Percentiles rank a stretch among this genome's conserved stretches.
Evolutionary conservation across 2,113 vertebrate genomes (phyloP).

Genomic region (Phocoena phocoena): DNA sequence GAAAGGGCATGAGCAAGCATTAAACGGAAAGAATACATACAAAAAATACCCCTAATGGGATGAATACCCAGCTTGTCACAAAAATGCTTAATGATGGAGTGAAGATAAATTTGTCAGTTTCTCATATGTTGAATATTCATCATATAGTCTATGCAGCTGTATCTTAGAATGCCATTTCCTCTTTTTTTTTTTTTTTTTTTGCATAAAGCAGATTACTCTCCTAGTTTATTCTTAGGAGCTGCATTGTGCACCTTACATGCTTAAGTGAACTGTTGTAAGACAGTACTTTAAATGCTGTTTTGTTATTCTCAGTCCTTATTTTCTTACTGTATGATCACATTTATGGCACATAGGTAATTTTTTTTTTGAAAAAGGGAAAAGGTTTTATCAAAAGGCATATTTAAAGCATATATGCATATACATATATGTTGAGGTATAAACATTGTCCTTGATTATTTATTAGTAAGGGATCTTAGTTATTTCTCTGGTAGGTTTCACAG

Average conservation of each 20-base stretch:
- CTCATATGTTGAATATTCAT: conserved; percentile 78
- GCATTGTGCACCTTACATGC: conserved; percentile 55
- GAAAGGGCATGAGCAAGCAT: conserved; percentile 68
- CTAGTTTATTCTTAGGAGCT: conserved; percentile 75
- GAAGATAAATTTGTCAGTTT: conserved; percentile 77
- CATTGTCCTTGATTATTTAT: not conserved
- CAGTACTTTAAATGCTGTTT: conserved; percentile 59
- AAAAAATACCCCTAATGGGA: conserved; percentile 52
- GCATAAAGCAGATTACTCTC: conserved; percentile 63
- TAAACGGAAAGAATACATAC: conserved; percentile 64
- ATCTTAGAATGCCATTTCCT: conserved; percentile 76
- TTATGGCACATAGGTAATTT: not conserved
- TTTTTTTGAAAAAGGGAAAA: not conserved
- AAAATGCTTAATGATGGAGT: conserved; percentile 75
- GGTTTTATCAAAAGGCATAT: not conserved
- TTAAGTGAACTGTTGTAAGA: conserved; percentile 59
- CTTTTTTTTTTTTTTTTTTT: conserved; percentile 47
- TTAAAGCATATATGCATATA: not conserved
- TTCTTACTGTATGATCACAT: conserved; percentile 44
- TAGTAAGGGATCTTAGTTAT: not conserved
- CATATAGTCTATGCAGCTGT: conserved; percentile 76
- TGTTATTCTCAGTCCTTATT: conserved; percentile 56
- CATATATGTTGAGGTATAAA: not conserved
- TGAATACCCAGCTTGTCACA: conserved; percentile 74
- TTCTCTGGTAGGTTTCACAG: not conserved